These are phyloP conservation scores for Hoplostethus atlanticus DNA, from an alignment of 2,797 vertebrate genomes.

Conservation along the genomic window DNA sequence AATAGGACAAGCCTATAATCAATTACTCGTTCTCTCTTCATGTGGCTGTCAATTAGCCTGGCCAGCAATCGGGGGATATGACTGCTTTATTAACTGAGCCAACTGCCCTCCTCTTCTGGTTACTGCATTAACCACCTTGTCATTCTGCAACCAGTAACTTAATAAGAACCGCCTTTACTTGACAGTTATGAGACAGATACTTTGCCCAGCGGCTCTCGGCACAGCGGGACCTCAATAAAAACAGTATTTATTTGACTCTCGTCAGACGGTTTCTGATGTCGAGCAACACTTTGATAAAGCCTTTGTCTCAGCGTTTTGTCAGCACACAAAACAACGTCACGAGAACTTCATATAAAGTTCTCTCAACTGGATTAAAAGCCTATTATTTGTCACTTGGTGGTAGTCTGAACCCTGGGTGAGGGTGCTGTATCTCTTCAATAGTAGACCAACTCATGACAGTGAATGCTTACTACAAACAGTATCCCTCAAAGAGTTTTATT, in stretches of 20 bases:
- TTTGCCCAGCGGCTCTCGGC: neutral
- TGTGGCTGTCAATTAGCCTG: constrained; percentile 80
- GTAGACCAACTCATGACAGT: too few species aligned
- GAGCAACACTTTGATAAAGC: neutral
- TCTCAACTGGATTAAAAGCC: too few species aligned
- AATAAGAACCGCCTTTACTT: constrained; percentile 59
- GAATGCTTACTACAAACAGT: too few species aligned
- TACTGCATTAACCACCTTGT: constrained; percentile 62
- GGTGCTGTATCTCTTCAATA: neutral
- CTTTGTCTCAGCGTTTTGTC: neutral
- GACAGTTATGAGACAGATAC: constrained; percentile 61
- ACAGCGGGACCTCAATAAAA: constrained; percentile 14
- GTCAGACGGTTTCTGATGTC: neutral
- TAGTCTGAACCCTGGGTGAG: neutral
- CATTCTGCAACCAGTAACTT: constrained; percentile 59
- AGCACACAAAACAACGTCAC: too few species aligned
- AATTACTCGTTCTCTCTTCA: constrained; percentile 82
- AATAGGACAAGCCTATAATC: constrained; percentile 86
- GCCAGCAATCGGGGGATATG: constrained; percentile 64
- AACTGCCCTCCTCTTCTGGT: constrained; percentile 58
- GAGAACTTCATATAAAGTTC: too few species aligned
- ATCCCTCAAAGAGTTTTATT: too few species aligned
- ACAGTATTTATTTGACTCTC: constrained; percentile 2
- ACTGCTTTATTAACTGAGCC: constrained; percentile 57
- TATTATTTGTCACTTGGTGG: neutral